These are phyloP conservation scores for Dicerorhinus sumatrensis DNA, from an alignment of 2,113 vertebrate species.

Conservation along the genomic window DNA sequence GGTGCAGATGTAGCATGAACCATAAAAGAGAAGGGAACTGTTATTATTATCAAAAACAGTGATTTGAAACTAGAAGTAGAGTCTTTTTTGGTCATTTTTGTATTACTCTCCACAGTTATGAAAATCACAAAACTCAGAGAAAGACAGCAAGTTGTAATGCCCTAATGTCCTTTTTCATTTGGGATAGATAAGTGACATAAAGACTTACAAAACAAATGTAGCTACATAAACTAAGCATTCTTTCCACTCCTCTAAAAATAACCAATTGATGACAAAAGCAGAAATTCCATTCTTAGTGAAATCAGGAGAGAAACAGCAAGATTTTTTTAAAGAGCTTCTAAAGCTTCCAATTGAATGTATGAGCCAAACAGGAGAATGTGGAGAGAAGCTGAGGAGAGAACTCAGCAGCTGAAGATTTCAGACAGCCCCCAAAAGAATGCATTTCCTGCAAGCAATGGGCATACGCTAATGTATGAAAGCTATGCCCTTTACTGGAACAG, in stretches of 20 bases:
- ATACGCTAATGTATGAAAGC: neutral
- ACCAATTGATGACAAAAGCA: neutral
- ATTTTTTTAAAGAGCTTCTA: neutral
- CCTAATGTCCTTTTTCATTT: neutral
- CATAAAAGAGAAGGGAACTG: neutral
- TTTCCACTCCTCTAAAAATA: neutral
- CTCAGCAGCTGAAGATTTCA: neutral
- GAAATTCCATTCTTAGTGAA: neutral
- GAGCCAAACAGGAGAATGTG: neutral
- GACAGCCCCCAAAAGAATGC: neutral
- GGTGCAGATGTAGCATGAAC: neutral
- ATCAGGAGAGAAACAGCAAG: neutral
- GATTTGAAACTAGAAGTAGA: conserved; percentile 7
- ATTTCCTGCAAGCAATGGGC: neutral
- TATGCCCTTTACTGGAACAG: neutral
- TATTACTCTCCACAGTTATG: neutral
- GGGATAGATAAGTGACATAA: neutral
- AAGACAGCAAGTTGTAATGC: neutral
- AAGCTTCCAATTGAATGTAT: neutral
- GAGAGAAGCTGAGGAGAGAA: neutral
- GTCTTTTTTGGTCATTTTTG: neutral
- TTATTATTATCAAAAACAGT: neutral
- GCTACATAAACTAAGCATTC: neutral
- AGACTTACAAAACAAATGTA: neutral
- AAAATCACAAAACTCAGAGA: neutral